Percentiles rank a stretch among this genome's conserved stretches.
Evolutionary conservation across 2,113 vertebrate species (phyloP).

Genomic region (Cervus canadensis): DNA sequence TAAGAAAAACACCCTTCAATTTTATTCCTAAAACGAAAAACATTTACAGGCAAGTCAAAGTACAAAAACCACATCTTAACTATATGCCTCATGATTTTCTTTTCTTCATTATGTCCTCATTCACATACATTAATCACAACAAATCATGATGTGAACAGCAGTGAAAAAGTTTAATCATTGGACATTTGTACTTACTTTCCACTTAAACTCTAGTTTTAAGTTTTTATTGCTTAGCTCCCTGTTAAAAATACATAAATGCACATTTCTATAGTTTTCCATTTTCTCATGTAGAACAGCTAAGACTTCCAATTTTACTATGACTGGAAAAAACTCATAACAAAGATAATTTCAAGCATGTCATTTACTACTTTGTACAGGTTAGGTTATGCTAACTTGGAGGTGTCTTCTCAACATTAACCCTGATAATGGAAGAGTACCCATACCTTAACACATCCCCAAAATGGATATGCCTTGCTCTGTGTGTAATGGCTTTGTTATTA

Average conservation of each 20-base stretch:
- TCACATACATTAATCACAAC: constrained; percentile 74
- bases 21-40: constrained; percentile 58
- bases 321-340: background rate
- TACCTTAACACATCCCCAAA: background rate
- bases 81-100: background rate
- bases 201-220: background rate
- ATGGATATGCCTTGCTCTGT: background rate
- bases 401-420: background rate
- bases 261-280: background rate
- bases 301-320: background rate
- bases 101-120: constrained; percentile 69
- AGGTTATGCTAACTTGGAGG: background rate
- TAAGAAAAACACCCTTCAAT: background rate
- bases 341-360: background rate
- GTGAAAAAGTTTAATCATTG: constrained; percentile 77
- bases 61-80: background rate
- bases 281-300: background rate
- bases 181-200: constrained; percentile 55
- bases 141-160: constrained; percentile 82
- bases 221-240: background rate
- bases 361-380: background rate
- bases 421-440: background rate
- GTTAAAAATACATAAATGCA: background rate
- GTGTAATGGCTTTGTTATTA: background rate
- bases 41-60: background rate